A percentile compares a stretch with the other conserved stretches of the same genome.
phyloP scores from a whole-genome alignment of 2,888 invertebrate genomes.

The Neocrepidodera transversa region DNA sequence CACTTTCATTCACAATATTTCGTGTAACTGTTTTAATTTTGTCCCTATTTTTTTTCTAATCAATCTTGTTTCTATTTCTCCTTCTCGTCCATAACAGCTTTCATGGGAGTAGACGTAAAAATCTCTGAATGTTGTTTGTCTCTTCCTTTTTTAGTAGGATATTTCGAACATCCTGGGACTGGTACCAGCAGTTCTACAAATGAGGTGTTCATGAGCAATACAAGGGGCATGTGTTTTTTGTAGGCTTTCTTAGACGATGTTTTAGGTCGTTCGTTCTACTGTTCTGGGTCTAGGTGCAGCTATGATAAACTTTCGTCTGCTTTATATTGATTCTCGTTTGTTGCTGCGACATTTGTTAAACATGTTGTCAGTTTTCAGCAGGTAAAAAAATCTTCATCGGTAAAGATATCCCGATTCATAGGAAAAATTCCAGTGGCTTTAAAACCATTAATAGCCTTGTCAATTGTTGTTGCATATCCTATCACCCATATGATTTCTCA shows the following conservation, averaged over 20 bases:
- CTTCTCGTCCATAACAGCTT: constrained; percentile 3
- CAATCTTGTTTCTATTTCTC: constrained; percentile 4
- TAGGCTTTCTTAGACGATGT: background rate
- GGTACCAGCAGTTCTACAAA: background rate
- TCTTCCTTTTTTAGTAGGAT: background rate
- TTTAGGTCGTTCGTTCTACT: background rate
- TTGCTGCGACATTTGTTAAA: no score
- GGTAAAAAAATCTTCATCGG: constrained; percentile 16
- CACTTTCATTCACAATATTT: constrained; percentile 7
- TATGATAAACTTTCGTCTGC: background rate
- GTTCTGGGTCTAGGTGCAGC: background rate
- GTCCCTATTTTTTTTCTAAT: constrained; percentile 5
- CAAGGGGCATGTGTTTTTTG: background rate
- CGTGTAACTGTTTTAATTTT: constrained; percentile 4
- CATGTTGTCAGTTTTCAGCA: background rate
- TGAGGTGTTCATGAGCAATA: background rate
- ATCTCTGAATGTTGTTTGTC: constrained; percentile 11
- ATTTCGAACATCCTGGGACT: background rate
- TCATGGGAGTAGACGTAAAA: constrained; percentile 12
- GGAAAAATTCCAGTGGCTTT: constrained; percentile 5
- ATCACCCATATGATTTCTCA: background rate
- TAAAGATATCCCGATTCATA: constrained; percentile 5
- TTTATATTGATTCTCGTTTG: no score
- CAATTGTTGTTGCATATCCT: constrained; percentile 4
- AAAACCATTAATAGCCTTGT: constrained; percentile 15